Evolutionary conservation across 2,888 invertebrate species (phyloP), one percentile per base, ranked within the genome.

Genomic region (Thymelicus sylvestris): DNA sequence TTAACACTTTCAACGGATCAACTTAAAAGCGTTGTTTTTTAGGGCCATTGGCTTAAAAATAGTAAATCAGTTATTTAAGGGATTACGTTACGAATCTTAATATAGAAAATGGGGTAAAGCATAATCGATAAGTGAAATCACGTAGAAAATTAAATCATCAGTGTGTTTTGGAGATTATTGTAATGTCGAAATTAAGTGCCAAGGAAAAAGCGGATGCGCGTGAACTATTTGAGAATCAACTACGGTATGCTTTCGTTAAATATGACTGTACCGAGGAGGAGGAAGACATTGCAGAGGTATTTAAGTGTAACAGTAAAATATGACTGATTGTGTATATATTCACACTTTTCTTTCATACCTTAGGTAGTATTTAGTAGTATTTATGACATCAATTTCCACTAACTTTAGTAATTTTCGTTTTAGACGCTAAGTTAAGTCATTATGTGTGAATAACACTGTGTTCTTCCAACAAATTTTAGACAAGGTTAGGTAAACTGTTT

Each of bases 161-260:
- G 24, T 24, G 24, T n/a, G 15, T n/a, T 50, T 63, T 67, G 19
- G 19, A 19, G 39, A 61, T 67, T 41, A 48, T 31, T 6, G 52
- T 66, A 68, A 83, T 80, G 82, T 73, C 79, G 63, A 80, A 79
- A 72, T 73, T 86, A 47, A 86, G 83, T 80, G 86, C 80, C 6
- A 75, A 84, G 74, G 91, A 91, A 63, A 91, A 85, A 74, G 82
- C 82, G 0, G 88, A 90, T 73, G 93, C 93, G 0, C 83, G 93
- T n/a, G 88, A 90, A 72, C 80, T 84, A 59, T 93, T 93, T 76
- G 93, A 93, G 74, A 92, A 92, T 74, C 93, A 93, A 78, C 78
- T 93, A 67, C 82, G 87, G 12, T 90, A 78, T 73, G 92, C 92
- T 10, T 93, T 93, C 75, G 87, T 88, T 47, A 88, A 87, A 74